Evolutionary conservation across 2,113 vertebrate genomes (phyloP).

Genomic region (Vulpes ferrilata): DNA sequence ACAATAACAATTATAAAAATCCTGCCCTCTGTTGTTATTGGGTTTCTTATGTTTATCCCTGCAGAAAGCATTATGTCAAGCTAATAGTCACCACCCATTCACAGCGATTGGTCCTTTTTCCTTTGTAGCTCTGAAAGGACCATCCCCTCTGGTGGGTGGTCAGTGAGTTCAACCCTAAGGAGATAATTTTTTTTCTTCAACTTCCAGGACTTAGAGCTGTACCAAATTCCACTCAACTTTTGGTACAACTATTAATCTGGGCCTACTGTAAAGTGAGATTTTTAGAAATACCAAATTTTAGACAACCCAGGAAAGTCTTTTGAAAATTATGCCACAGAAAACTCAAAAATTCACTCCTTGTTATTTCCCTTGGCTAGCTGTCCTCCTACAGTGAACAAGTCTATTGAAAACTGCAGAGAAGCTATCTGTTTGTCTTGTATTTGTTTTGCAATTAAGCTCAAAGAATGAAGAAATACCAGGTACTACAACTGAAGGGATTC

Average conservation of each 20-base stretch:
- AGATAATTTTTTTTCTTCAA: background rate
- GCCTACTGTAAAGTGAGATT: background rate
- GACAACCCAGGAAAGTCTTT: background rate
- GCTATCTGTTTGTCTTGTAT: background rate
- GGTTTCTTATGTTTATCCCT: background rate
- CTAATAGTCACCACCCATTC: background rate
- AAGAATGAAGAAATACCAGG: constrained; percentile 79
- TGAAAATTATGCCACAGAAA: constrained; percentile 33
- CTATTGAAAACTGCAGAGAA: constrained; percentile 21
- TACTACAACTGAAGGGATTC: constrained; percentile 91
- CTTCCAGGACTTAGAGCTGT: background rate
- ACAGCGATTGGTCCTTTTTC: background rate
- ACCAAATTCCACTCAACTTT: constrained; percentile 8
- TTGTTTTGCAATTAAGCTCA: constrained; percentile 62
- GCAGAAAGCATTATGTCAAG: background rate
- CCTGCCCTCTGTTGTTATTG: background rate
- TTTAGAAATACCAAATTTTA: constrained; percentile 22
- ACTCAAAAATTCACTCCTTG: background rate
- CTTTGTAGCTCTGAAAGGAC: background rate
- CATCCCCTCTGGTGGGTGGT: background rate
- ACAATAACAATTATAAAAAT: background rate
- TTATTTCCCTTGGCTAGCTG: constrained; percentile 28
- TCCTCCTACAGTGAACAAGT: constrained; percentile 30
- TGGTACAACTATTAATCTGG: background rate
- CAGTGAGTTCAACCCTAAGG: background rate